Base-by-base conservation (phyloP, 2,797 vertebrate genomes). In the Columba guinea region DNA sequence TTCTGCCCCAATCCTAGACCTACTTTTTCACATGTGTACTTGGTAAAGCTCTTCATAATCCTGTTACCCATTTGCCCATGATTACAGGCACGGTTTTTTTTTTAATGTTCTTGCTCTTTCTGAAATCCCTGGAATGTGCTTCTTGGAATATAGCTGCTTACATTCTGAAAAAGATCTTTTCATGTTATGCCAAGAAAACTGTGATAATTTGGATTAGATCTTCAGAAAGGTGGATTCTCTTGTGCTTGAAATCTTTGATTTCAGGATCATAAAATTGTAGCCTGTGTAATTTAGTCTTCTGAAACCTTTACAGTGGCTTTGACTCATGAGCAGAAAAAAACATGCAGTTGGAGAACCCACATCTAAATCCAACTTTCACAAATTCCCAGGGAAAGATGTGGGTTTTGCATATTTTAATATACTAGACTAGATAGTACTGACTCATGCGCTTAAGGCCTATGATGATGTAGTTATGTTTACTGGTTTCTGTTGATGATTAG, bases 1-100 rank as follows among this genome's bases (percentile, higher is more conserved):
- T 94, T 90, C 63, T 88, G 52, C 26, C 32, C 35, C 15, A 23
- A 5, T 87, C 52, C 63, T 74, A 16, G 28, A 46, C 79, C 51
- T 81, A 56, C 35, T 88, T 87, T 92, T 84, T 82, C 59, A 60
- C 28, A 30, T 48, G 60, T 26, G 18, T 70, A 37, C 4, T 5
- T 60, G 48, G 35, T 79, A 94, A 94, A 94, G 67, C 59, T 86
- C 14, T 79, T 70, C 49, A 26, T 91, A 93, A 94, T 93, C 74
- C 39, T 94, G 65, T 91, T 95, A 90, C n/a, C 11, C 28, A 10
- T 94, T 88, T 79, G 26, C 59, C 63, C 37, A 74, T 30, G 32
- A 60, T 73, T 94, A 34, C 35, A 87, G 74, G 56, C 34, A 44
- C 14, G 24, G 59, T 44, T 73, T 87, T 53, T 53, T 63, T 49